Percentiles rank a stretch among this genome's conserved stretches.
phyloP scores from a whole-genome alignment of 2,797 vertebrate species.

The Thaleichthys pacificus region DNA sequence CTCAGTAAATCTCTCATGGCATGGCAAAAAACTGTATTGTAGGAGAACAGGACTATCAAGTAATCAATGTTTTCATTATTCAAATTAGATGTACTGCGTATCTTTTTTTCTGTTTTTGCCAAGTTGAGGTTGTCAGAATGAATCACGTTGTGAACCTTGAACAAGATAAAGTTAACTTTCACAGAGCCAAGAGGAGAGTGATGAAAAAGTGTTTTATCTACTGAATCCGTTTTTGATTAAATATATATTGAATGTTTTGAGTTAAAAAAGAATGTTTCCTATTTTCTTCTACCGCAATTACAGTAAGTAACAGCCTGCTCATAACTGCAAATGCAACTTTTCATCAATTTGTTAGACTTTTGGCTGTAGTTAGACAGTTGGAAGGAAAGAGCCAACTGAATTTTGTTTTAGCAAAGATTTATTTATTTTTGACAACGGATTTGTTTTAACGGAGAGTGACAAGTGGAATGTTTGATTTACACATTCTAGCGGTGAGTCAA shows the following conservation, averaged over 20 bases:
- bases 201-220: neutral
- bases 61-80: constrained; percentile 23
- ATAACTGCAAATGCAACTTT: neutral
- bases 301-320: too few relatives aligned
- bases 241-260: constrained; percentile 10
- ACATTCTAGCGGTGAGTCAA: neutral
- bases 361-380: neutral
- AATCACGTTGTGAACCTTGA: constrained; percentile 1
- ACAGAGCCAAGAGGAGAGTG: constrained; percentile 16
- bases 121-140: constrained; percentile 25
- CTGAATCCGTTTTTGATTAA: constrained; percentile 21
- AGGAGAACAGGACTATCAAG: constrained; percentile 13
- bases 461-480: neutral
- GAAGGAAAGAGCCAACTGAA: neutral
- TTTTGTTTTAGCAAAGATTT: neutral
- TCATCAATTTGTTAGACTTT: neutral
- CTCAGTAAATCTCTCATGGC: neutral
- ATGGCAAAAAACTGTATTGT: constrained; percentile 34
- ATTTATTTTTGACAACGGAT: neutral
- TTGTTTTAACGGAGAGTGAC: neutral
- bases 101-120: neutral
- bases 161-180: constrained; percentile 12
- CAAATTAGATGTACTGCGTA: neutral
- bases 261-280: neutral
- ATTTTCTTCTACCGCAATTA: too few relatives aligned